Base-by-base conservation (phyloP, 2,888 invertebrate genomes). In the Agrochola litura region DNA sequence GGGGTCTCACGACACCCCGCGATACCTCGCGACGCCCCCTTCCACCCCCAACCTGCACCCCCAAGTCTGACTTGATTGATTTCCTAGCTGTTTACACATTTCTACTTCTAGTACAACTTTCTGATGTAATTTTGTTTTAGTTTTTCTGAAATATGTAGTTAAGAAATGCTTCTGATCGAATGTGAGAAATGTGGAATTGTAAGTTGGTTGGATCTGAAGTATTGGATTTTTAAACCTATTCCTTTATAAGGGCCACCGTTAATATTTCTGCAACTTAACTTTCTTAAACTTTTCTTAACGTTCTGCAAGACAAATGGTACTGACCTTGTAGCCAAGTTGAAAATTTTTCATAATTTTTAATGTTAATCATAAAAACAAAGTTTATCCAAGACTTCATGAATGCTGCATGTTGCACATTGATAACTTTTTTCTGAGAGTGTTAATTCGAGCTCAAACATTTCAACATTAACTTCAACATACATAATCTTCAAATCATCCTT, bases 31-130 rank as follows among this genome's bases (percentile, higher is more conserved):
- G 72, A 73, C 76, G 58, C 80, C 82, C 63, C 77, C 66, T 79
- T 81, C 73, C 79, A 49, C 70, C 79, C 72, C 82, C 81, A 76
- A 77, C 84, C 89, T 89, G 64, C 80, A 75, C 81, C 77, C 69
- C 77, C 74, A 83, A 83, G 87, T 87, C 88, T 93, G 92, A 94
- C 94, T 95, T 95, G 95, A 96, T 96, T 96, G 96, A 96, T 96
- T 96, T 95, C 95, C 80, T 84, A 79, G 81, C 86, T 88, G 88
- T 89, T 88, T 89, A 88, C 88, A 88, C 82, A 85, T 84, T 88
- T 85, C 86, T 82, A 85, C 85, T 86, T 84, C 85, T 82, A 89
- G 74, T 83, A 73, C 77, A 88, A 89, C 82, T 87, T 84, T 84
- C 63, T 82, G 82, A 81, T 84, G 82, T 84, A 73, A 87, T 84